phyloP scores from a whole-genome alignment of 2,113 vertebrate species.

The Delphinapterus leucas region DNA sequence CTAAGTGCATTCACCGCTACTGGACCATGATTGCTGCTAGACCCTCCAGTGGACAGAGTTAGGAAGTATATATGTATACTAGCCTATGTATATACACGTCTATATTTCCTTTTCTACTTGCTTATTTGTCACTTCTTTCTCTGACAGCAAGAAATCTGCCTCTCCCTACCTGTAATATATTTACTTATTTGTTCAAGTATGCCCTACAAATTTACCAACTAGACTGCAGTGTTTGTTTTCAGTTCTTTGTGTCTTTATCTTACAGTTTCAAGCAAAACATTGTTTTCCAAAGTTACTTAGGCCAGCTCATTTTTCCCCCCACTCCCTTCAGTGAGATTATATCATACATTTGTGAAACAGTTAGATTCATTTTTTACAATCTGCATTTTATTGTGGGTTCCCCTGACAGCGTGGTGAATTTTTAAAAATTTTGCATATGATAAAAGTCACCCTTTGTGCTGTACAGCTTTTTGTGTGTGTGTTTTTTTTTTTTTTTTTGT shows the following conservation, averaged over 20 bases:
- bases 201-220: not conserved
- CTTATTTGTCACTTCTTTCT: not conserved
- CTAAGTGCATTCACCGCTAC: not conserved
- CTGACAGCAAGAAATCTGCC: not conserved
- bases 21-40: not conserved
- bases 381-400: not conserved
- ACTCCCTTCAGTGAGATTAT: not conserved
- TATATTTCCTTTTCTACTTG: not conserved
- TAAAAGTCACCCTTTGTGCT: not conserved
- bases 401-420: not conserved
- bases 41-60: not conserved
- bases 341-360: not conserved
- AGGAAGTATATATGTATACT: not conserved
- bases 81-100: not conserved
- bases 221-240: not conserved
- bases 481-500: not conserved
- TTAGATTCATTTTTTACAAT: not conserved
- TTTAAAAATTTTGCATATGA: not conserved
- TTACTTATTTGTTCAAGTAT: not conserved
- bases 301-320: not conserved
- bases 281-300: slow-evolving; percentile 1
- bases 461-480: not conserved
- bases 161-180: not conserved
- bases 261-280: not conserved
- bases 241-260: not conserved